Evolutionary conservation across 2,113 vertebrate species (phyloP), one percentile per base, ranked within the genome.

Genomic region (Embiotoca jacksoni): DNA sequence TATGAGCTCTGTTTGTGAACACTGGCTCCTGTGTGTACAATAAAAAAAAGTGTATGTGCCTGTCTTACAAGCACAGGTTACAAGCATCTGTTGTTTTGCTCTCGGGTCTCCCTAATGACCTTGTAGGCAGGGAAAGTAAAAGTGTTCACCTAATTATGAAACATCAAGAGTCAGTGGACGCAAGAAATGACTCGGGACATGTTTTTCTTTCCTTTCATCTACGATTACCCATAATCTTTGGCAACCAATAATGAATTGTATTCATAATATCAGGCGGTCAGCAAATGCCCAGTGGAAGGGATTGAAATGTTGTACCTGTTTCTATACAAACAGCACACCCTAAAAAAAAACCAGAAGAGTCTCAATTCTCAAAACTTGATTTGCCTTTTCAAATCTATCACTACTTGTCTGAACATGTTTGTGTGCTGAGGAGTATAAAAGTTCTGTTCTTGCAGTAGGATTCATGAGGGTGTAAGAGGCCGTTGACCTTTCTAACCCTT

Each of bases 81-180:
- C 82, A 90, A 85, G 84, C 90, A 86, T 88, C 88, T 91, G 91
- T 66, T 89, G 73, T 87, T 88, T 78, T 55, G 3, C 76, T 90
- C 78, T 61, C 75, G 53, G 57, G 63, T 82, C 80, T 88, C 60
- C 57, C 64, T 80, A 81, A 85, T 83, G 87, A 89, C 84, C 78
- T 84, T 78, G 64, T 7, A 46, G 60, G 57, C 30, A 70, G 37
- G n/a, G 14, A 67, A 64, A 46, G 46, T 37, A 58, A 77, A 80
- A 61, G 33, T 53, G 62, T 67, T 73, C 62, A 31, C 57, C 54
- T 71, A 44, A 82, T 80, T 60, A 64, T 37, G 52, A 60, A 80
- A 75, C 73, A 73, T 69, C 37, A 75, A 74, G 66, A 83, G 61
- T 80, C 54, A 61, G 52, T 14, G 47, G 55, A 23, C 1, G 16